These are phyloP conservation scores for Scopus umbretta DNA, from an alignment of 2,113 vertebrate genomes.

Conservation along the genomic window DNA sequence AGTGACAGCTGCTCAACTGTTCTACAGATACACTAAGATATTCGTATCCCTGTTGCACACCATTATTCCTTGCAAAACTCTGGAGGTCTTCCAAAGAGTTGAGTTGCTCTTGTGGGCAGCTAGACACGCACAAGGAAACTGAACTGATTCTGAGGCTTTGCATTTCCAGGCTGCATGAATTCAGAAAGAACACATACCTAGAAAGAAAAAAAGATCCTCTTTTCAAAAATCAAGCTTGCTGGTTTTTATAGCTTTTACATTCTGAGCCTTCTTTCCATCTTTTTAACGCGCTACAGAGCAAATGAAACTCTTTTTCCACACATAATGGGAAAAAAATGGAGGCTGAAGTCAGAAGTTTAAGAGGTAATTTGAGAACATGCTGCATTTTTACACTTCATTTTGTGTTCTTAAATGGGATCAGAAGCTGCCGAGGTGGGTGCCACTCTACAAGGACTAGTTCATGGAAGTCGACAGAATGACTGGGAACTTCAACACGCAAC, in stretches of 20 bases:
- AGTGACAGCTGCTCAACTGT: background rate
- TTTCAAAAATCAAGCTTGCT: background rate
- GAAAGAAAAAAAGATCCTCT: background rate
- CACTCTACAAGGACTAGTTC: background rate
- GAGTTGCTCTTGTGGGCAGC: slow-evolving; percentile 76
- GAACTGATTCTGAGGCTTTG: slow-evolving; percentile 45
- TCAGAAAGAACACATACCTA: slow-evolving; percentile 79
- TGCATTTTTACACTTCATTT: background rate
- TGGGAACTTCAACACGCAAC: background rate
- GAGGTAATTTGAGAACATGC: background rate
- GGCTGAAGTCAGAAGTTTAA: background rate
- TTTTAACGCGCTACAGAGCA: background rate
- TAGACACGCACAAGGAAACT: slow-evolving; percentile 72
- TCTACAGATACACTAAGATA: background rate
- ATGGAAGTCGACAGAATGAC: background rate
- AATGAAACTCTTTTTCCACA: background rate
- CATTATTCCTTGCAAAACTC: slow-evolving; percentile 75
- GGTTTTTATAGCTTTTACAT: background rate
- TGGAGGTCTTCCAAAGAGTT: slow-evolving; percentile 74
- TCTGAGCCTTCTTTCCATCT: background rate
- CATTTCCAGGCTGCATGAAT: slow-evolving; percentile 68
- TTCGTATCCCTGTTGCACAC: slow-evolving; percentile 47
- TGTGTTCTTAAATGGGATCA: background rate
- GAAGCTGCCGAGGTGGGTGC: background rate
- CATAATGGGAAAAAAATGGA: background rate